phyloP scores from a whole-genome alignment of 2,888 invertebrate species.

The Dromius quadrimaculatus region DNA sequence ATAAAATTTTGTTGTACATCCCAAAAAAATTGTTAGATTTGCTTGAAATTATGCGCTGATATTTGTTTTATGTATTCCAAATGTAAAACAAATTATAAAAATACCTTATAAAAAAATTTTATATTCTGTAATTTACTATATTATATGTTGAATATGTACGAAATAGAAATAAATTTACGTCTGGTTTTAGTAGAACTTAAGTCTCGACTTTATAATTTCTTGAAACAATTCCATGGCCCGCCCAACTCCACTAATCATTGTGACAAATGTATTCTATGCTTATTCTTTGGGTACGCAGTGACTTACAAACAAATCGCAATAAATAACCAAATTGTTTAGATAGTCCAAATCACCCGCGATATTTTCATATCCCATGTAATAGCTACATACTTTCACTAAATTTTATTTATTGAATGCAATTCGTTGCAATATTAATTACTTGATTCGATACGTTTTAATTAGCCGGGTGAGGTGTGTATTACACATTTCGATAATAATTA shows the following conservation, averaged over 20 bases:
- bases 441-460: too few relatives aligned
- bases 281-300: constrained; percentile 19
- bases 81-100: not conserved
- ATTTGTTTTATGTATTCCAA: not conserved
- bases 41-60: not conserved
- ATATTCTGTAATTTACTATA: not conserved
- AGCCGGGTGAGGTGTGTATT: too few relatives aligned
- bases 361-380: constrained; percentile 4
- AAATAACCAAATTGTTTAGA: constrained; percentile 17
- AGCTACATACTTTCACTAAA: constrained; percentile 12
- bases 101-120: not conserved
- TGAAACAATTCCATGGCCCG: constrained; percentile 40
- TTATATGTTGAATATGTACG: not conserved
- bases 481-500: too few relatives aligned
- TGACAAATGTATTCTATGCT: constrained; percentile 42
- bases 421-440: too few relatives aligned
- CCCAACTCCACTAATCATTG: constrained; percentile 45
- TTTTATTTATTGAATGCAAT: too few relatives aligned
- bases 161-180: constrained; percentile 32
- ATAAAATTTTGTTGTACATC: constrained; percentile 23
- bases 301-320: constrained; percentile 39
- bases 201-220: constrained; percentile 40
- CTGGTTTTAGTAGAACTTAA: constrained; percentile 16
- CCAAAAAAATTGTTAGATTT: constrained; percentile 15
- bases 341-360: constrained; percentile 20